Base-by-base conservation (phyloP, 2,113 vertebrate species). In the Parotia lawesii region DNA sequence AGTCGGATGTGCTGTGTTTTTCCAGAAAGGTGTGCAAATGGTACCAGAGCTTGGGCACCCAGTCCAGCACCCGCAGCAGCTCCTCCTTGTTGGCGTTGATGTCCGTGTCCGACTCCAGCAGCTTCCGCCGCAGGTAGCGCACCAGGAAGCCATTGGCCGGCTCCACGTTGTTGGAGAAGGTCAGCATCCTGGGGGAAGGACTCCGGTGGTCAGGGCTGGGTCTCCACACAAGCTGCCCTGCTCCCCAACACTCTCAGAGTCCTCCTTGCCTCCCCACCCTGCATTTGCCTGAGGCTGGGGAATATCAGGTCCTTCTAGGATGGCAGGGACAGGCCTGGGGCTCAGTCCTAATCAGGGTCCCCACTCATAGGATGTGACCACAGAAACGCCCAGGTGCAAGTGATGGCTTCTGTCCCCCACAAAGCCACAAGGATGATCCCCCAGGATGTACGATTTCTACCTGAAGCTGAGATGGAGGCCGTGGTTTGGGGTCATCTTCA, bases 41-140 rank as follows among this genome's bases (percentile, higher is more conserved):
- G 92, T 99, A 99, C 99, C 99, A 99, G 47, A 99, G 98, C 97
- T 99, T 98, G 89, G 99, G 98, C 62, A 99, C 98, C 99, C 99
- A 99, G 97, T 99, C 99, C 65, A 99, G 97, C 91, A 99, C 98
- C 9, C 93, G 95, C 33, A 99, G 98, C 77, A 99, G 97, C 90
- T 98, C 98, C 82, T 98, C 98, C 92, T 97, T 98, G 92, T 97
- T 97, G 40, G 98, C 96, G 0, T 98, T 97, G 96, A 98, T 77
- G 54, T 98, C 98, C 0, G 98, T 98, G 95, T 98, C 98, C 0
- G 98, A 98, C 91, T 99, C 99, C 27, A 99, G 97, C 80, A 99
- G 98, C 98, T 99, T 99, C 84, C 99, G 97, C 92, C 99, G 98
- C 96, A 99, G 96, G 97, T 99, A 99, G 64, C 99, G 98, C 71